Base-by-base conservation (phyloP, 2,888 invertebrate species). In the Horisme vitalbata region DNA sequence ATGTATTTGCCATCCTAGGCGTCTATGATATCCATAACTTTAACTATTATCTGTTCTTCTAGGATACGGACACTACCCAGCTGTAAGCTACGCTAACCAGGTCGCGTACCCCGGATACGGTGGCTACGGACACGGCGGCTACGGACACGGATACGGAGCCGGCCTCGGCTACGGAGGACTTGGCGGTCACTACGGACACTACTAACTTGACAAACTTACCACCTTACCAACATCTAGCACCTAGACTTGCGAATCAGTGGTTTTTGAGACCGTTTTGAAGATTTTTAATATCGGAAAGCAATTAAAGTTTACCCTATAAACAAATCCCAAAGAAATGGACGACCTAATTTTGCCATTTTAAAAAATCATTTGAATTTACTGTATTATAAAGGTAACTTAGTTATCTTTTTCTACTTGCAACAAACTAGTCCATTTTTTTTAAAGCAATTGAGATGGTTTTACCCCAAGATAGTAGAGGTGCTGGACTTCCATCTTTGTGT, bases 11-110 rank as follows among this genome's bases (percentile, higher is more conserved):
- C 18, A 18, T 18, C 18, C n/a, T n/a, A n/a, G n/a, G n/a, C n/a
- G n/a, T n/a, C n/a, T n/a, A n/a, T n/a, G n/a, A n/a, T n/a, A n/a
- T n/a, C n/a, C n/a, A n/a, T n/a, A n/a, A n/a, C n/a, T n/a, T n/a
- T n/a, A n/a, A n/a, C n/a, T n/a, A n/a, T n/a, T n/a, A 7, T n/a
- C 36, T 34, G 27, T n/a, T 54, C 43, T 51, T 53, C 31, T 51
- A 74, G 75, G 75, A 5, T 71, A 75, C 55, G 59, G 69, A 48
- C 55, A 59, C 37, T 61, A 59, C 33, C 75, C 69, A 27, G 78
- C 69, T 2, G 62, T 65, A 24, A 68, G 68, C 63, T 68, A 70
- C 63, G 41, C 60, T 18, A 70, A 61, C 65, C 70, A 67, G 41
- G 59, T 63, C 8, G 50, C 59, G 0, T 71, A 78, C 50, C 72